Conservation (phyloP, 2,113 vertebrate genomes). For the Sminthopsis crassicaudata region DNA sequence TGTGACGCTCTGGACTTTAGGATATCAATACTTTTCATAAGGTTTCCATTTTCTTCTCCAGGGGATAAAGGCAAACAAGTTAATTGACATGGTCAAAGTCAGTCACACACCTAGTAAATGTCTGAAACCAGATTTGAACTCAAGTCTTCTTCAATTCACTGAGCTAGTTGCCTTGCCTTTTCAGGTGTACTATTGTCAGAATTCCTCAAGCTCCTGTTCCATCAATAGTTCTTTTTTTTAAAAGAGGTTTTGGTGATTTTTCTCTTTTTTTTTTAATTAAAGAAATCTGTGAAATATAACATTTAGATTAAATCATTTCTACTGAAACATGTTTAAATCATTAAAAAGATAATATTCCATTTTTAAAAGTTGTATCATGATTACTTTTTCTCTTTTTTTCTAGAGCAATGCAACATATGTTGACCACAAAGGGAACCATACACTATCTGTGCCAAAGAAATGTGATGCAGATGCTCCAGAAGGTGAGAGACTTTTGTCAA, state of each 20-base stretch:
- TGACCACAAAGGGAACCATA: constrained; percentile 81
- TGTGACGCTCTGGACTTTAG: neutral
- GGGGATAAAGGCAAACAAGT: neutral
- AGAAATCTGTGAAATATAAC: neutral
- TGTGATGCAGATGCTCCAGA: constrained; percentile 96
- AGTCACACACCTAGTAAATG: neutral
- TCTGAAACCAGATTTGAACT: neutral
- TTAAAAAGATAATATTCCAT: neutral
- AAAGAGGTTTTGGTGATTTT: neutral
- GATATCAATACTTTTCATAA: neutral
- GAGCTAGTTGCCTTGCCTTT: neutral
- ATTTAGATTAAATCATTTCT: neutral
- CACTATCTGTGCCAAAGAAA: constrained; percentile 83
- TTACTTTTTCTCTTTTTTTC: constrained; percentile 11
- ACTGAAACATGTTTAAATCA: neutral
- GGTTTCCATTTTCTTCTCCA: neutral
- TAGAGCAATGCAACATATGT: constrained; percentile 83
- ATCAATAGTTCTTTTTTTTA: neutral
- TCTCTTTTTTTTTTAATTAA: neutral
- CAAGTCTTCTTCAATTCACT: neutral
- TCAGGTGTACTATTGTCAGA: neutral
- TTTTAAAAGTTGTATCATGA: constrained; percentile 31
- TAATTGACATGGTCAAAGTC: neutral
- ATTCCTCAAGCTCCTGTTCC: neutral
- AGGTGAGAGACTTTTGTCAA: constrained; percentile 84